phyloP scores from a whole-genome alignment of 2,113 vertebrate species.

The Athene cunicularia region DNA sequence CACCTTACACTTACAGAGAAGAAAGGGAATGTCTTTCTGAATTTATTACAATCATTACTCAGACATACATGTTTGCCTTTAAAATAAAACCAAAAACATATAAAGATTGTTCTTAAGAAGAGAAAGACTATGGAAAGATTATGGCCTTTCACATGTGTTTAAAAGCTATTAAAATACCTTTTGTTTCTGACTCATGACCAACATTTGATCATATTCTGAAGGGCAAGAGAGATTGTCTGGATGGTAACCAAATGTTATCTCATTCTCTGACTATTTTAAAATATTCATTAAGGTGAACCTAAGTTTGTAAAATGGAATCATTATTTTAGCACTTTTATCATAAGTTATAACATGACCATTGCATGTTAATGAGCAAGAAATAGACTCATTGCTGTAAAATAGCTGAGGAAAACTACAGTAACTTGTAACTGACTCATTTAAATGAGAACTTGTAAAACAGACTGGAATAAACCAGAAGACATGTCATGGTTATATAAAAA shows the following conservation, averaged over 20 bases:
- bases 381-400: background rate
- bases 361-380: constrained; percentile 9
- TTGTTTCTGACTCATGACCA: background rate
- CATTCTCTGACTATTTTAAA: constrained; percentile 32
- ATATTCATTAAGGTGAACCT: constrained; percentile 19
- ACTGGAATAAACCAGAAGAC: background rate
- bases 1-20: background rate
- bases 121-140: background rate
- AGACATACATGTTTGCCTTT: background rate
- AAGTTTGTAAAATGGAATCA: constrained; percentile 15
- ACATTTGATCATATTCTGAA: background rate
- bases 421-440: background rate
- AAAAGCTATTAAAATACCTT: background rate
- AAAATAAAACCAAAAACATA: background rate
- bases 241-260: constrained; percentile 37
- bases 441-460: background rate
- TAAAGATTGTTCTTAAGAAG: background rate
- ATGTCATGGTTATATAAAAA: background rate
- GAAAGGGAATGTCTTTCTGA: background rate
- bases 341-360: background rate
- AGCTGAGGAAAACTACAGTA: background rate
- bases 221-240: background rate
- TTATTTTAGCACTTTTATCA: constrained; percentile 11
- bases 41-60: background rate
- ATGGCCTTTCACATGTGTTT: background rate